Base-by-base conservation (phyloP, 2,888 invertebrate species). In the Acleris literana region DNA sequence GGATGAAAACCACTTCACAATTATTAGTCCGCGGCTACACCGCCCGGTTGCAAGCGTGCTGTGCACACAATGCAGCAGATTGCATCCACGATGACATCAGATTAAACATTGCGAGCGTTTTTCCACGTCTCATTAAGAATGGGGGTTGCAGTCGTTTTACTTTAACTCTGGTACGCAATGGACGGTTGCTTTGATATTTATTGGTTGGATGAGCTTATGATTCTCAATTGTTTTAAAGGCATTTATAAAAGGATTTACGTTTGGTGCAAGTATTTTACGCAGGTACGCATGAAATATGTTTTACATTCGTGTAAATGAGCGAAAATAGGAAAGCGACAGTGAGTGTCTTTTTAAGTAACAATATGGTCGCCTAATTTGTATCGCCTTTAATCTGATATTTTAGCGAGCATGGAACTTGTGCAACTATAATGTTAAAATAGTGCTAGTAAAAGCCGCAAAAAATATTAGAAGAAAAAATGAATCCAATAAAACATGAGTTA, bases 1-100 rank as follows among this genome's bases (percentile, higher is more conserved):
- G 57, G 46, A 46, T 57, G 46, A 46, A 46, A 57, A 22, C 57
- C 44, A 57, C 44, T 22, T 57, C 57, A 57, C 22, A 57, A 57
- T 57, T 57, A 57, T 49, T 55, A 59, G 54, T 29, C 33, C 25
- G 22, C 4, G 22, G 44, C 57, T 52, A 44, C 58, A 64, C 52
- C 44, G n/a, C 16, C 25, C 18, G 46, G n/a, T 9, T 58, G 70
- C 71, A 70, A 72, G 73, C 76, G 75, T 67, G 69, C 75, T 79
- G 77, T 82, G 78, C 83, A 86, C 86, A 88, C 86, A 88, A 85
- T 81, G 76, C 76, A 74, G 77, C 83, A 81, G 82, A 87, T 87
- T 87, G 85, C 80, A 79, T 80, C 79, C 81, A 74, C 75, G 84
- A 84, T 86, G 87, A 87, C 87, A 88, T 87, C 88, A 87, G 81